These are phyloP conservation scores for Idaea biselata DNA, from an alignment of 2,888 invertebrate genomes.

Conservation along the genomic window DNA sequence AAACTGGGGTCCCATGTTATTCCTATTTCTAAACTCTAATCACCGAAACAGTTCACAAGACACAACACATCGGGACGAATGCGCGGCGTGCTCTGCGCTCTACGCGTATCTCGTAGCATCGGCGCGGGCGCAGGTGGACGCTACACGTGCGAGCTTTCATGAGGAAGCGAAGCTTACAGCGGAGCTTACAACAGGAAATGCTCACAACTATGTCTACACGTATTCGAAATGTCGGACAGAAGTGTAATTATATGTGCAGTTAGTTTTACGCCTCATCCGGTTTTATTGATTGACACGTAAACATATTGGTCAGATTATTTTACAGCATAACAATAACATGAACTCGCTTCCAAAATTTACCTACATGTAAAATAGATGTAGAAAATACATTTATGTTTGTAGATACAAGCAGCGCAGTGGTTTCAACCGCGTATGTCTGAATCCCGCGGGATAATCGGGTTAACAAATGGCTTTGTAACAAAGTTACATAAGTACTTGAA, in stretches of 20 bases:
- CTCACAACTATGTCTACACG: conserved; percentile 36
- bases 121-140: conserved; percentile 59
- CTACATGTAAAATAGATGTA: too few species aligned
- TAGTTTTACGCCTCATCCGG: conserved; percentile 26
- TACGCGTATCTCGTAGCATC: conserved; percentile 39
- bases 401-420: too few species aligned
- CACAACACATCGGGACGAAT: conserved; percentile 73
- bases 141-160: conserved; percentile 72
- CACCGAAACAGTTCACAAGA: conserved; percentile 41
- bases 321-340: not conserved
- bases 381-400: not conserved
- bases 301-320: conserved; percentile 10
- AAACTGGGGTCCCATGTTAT: conserved; percentile 73
- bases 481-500: too few species aligned
- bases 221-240: conserved; percentile 39
- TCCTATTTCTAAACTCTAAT: conserved; percentile 10
- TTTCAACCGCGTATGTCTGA: too few species aligned
- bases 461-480: too few species aligned
- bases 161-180: conserved; percentile 55
- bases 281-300: conserved; percentile 27
- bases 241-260: conserved; percentile 12
- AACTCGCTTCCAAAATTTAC: not conserved
- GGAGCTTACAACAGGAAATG: conserved; percentile 35
- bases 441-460: too few species aligned
- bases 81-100: conserved; percentile 64